Evolutionary conservation across 1,140 invertebrate species (phyloP).

Genomic region (Drosophila oshimai): DNA sequence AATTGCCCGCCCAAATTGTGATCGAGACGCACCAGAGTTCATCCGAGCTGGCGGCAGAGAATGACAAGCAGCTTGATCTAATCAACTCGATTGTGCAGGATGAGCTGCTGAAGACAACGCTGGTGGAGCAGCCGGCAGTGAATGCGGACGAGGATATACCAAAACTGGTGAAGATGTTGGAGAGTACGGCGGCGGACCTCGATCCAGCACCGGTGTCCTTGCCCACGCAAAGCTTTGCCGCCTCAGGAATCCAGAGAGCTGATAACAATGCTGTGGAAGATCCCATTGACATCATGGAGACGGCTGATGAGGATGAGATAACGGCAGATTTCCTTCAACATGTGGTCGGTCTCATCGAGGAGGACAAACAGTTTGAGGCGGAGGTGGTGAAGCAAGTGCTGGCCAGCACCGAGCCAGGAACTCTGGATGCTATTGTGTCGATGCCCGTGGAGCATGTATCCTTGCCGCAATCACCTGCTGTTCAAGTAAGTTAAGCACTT

Average conservation of each 20-base stretch:
- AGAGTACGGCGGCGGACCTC: conserved; percentile 64
- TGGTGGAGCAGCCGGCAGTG: conserved; percentile 35
- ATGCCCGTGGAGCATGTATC: conserved; percentile 8
- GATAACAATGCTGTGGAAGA: conserved; percentile 9
- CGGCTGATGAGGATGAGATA: conserved; percentile 85
- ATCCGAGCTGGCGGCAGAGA: conserved; percentile 71
- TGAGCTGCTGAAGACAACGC: conserved; percentile 58
- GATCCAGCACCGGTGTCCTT: conserved; percentile 4
- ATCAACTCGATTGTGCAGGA: conserved; percentile 75
- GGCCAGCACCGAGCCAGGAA: conserved; percentile 44
- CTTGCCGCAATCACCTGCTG: not conserved
- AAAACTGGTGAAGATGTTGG: conserved; percentile 80
- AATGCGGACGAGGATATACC: conserved; percentile 74
- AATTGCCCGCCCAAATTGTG: conserved; percentile 73
- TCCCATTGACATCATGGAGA: conserved; percentile 57
- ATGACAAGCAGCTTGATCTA: conserved; percentile 80
- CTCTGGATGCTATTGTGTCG: conserved; percentile 49
- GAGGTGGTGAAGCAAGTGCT: conserved; percentile 86
- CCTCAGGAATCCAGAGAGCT: not conserved
- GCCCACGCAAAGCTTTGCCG: not conserved
- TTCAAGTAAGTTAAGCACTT: conserved; percentile 5
- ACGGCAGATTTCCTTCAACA: conserved; percentile 87
- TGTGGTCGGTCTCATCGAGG: conserved; percentile 86
- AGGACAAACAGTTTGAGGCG: conserved; percentile 87
- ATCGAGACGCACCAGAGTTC: conserved; percentile 79